Conservation (phyloP, 2,113 vertebrate genomes). For the Oenanthe oenanthe region DNA sequence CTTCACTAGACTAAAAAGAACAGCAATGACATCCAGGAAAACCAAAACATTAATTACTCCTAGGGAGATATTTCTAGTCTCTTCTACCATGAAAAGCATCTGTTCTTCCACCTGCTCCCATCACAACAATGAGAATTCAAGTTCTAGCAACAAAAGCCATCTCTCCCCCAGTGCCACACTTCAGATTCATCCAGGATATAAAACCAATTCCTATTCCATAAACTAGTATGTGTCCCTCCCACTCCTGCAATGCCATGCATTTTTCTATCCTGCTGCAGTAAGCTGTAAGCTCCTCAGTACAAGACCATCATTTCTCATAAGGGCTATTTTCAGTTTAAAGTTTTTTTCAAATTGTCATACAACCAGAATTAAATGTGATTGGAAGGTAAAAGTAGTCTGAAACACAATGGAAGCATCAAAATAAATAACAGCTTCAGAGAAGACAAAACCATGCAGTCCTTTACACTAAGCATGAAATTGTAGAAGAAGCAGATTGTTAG, state of each 20-base stretch:
- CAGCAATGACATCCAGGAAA: background rate
- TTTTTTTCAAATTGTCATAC: background rate
- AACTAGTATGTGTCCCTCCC: background rate
- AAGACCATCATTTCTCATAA: background rate
- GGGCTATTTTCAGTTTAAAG: background rate
- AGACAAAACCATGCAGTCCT: background rate
- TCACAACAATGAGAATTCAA: background rate
- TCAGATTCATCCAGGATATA: background rate
- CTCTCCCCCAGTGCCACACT: background rate
- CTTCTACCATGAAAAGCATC: background rate
- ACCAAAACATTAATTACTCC: background rate
- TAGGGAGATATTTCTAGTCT: background rate
- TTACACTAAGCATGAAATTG: background rate
- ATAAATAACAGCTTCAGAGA: background rate
- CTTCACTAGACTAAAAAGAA: background rate
- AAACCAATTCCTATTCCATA: background rate
- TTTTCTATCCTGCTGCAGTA: background rate
- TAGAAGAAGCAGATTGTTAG: background rate
- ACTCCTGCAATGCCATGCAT: background rate
- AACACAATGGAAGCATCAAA: background rate
- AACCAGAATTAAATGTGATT: background rate
- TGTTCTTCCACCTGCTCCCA: background rate
- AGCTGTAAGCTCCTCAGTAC: background rate
- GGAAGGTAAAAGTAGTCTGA: background rate
- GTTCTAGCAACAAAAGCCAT: background rate